phyloP scores from a whole-genome alignment of 2,888 invertebrate species.

The Philonicus albiceps region DNA sequence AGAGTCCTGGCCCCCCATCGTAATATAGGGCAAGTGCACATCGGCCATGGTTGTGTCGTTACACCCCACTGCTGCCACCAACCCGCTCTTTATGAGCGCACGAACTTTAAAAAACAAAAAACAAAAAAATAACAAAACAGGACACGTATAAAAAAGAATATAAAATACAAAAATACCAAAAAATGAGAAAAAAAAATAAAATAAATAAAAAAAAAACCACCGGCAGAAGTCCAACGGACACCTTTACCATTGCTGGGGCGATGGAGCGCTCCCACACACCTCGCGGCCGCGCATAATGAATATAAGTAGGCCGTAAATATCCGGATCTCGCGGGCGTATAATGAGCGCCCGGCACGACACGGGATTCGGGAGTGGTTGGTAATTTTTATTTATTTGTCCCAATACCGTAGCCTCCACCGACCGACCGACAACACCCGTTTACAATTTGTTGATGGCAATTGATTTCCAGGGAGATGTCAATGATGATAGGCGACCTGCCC shows the following conservation, averaged over 20 bases:
- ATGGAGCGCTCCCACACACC: constrained; percentile 18
- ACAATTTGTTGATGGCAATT: not conserved
- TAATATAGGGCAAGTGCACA: constrained; percentile 36
- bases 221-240: constrained; percentile 19
- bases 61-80: constrained; percentile 13
- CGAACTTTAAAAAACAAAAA: constrained; percentile 17
- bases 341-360: constrained; percentile 21
- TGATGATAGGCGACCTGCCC: not conserved
- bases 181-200: not conserved
- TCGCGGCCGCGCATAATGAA: constrained; percentile 21
- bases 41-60: constrained; percentile 21
- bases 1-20: not conserved
- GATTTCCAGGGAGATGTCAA: constrained; percentile 5
- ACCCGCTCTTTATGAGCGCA: constrained; percentile 1
- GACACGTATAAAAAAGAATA: too few species aligned
- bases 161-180: not conserved
- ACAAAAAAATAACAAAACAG: not conserved
- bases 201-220: not conserved
- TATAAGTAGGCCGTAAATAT: constrained; percentile 41
- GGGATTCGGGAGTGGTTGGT: constrained; percentile 36
- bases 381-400: constrained; percentile 36
- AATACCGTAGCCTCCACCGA: not conserved
- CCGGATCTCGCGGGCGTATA: constrained; percentile 30
- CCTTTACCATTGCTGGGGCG: not conserved
- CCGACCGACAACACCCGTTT: not conserved